Evolutionary conservation across 2,888 invertebrate genomes (phyloP).

Genomic region (Polietes domitor): DNA sequence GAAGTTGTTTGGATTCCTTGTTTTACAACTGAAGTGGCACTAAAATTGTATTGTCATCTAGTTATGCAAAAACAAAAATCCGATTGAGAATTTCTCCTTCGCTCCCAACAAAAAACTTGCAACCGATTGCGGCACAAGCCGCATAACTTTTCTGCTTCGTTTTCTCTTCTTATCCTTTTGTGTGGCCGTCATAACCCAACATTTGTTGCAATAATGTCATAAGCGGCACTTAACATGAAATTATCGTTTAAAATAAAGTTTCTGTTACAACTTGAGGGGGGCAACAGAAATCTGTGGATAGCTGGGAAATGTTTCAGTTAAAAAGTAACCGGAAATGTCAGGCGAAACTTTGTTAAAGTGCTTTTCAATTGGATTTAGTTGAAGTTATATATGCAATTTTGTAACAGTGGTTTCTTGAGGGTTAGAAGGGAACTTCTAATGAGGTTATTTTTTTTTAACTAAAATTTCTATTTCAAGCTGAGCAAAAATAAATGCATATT

Average conservation of each 20-base stretch:
- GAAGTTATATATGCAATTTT: background rate
- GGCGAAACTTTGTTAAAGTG: constrained; percentile 41
- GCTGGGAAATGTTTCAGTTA: background rate
- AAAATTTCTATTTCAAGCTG: too few relatives aligned
- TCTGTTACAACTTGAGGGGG: constrained; percentile 37
- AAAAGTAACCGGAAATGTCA: background rate
- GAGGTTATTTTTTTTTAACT: too few relatives aligned
- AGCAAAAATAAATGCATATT: too few relatives aligned
- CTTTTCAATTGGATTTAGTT: constrained; percentile 44
- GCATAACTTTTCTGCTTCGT: constrained; percentile 10
- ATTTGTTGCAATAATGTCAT: constrained; percentile 53
- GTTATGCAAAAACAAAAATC: background rate
- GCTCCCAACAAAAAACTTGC: background rate
- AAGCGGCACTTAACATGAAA: constrained; percentile 52
- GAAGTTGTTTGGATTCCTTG: background rate
- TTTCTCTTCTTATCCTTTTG: background rate
- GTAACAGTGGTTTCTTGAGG: too few relatives aligned
- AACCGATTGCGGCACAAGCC: background rate
- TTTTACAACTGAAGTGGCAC: constrained; percentile 4
- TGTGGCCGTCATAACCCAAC: background rate
- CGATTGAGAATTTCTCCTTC: background rate
- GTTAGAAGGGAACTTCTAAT: too few relatives aligned
- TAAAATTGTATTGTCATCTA: background rate
- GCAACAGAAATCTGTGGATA: background rate
- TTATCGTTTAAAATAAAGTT: constrained; percentile 56